Evolutionary conservation across 2,888 invertebrate species (phyloP).

Genomic region (Julus scandinavius): DNA sequence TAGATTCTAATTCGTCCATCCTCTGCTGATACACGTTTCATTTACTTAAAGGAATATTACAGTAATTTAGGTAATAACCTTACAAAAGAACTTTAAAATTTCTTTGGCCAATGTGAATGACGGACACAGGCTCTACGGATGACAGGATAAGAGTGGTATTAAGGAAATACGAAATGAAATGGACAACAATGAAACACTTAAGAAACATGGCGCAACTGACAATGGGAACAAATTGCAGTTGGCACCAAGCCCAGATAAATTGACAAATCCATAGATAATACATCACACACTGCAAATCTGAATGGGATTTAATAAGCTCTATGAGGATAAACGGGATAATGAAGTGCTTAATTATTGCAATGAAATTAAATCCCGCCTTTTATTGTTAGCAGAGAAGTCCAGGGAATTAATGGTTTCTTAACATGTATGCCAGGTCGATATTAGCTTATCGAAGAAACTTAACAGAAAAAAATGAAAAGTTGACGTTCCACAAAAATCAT

Average conservation of each 20-base stretch:
- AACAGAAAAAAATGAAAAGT: background rate
- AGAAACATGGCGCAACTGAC: background rate
- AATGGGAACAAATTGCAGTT: slow-evolving; percentile 9
- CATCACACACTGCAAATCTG: background rate
- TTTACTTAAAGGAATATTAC: background rate
- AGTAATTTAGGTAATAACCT: background rate
- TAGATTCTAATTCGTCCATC: background rate
- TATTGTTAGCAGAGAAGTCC: slow-evolving; percentile 1
- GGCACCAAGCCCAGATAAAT: slow-evolving; percentile 33
- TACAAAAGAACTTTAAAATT: background rate
- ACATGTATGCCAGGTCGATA: background rate
- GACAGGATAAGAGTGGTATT: background rate
- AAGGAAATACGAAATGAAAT: background rate
- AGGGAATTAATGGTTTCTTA: background rate
- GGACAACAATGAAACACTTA: background rate
- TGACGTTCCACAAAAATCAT: background rate
- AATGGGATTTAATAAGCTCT: background rate
- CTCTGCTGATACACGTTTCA: background rate
- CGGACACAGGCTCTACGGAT: background rate
- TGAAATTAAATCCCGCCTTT: slow-evolving; percentile 12
- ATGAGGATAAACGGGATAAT: slow-evolving; percentile 17
- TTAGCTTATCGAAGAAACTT: background rate
- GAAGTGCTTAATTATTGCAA: background rate
- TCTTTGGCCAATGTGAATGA: background rate
- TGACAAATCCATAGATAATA: background rate